Base-by-base conservation (phyloP, 2,888 invertebrate genomes). In the Nineta flava region DNA sequence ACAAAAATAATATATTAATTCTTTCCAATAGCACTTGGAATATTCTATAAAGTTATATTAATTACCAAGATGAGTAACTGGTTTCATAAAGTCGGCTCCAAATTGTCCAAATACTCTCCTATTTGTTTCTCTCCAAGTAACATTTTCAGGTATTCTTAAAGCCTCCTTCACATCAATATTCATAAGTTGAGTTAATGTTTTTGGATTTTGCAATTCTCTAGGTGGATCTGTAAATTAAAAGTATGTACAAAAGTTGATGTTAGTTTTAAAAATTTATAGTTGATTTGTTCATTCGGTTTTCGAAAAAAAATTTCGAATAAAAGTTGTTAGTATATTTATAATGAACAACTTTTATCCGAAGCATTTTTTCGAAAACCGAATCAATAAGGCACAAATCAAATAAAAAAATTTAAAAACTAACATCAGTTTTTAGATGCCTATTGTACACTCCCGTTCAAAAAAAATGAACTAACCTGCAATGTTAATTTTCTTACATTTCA, bases 61-160 rank as follows among this genome's bases (percentile, higher is more conserved):
- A n/a, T 55, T 64, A 83, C 84, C 79, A 61, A 75, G 69, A 51
- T 78, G 67, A 3, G 78, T 77, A 19, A 81, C 87, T 0, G 88
- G 86, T 61, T 81, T 85, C 87, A 88, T 87, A 59, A 88, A 87
- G 61, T 88, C 88, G 6, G 57, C 73, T 9, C 60, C 57, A 34
- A 84, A 70, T 26, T 65, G 62, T 17, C 61, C 55, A 59, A 86
- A 87, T 0, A 87, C 86, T 0, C 53, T 45, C 5, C 56, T 51
- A 9, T 77, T 73, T 59, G 79, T 79, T 0, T 70, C 71, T 48
- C 79, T 81, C 81, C 87, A 90, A 1, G 61, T 65, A 3, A 83
- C 77, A 46, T 76, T 65, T 0, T 65, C 65, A 0, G 83, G 79
- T 17, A 90, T 77, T 2, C 68, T 65, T 1, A 91, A 70, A 43